Evolutionary conservation across 1,140 invertebrate genomes (phyloP).

Genomic region (Temnothorax longispinosus): DNA sequence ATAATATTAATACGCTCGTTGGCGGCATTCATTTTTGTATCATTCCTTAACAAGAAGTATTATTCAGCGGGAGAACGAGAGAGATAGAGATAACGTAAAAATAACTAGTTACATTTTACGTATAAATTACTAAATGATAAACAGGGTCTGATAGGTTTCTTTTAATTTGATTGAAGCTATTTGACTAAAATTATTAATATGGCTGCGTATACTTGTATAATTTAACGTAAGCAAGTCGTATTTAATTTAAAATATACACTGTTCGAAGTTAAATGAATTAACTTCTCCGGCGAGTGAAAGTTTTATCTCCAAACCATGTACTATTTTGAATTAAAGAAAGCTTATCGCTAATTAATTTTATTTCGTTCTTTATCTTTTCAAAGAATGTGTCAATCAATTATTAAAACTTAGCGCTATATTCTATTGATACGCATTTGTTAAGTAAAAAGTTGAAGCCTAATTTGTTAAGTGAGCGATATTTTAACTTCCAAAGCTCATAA

Average conservation of each 20-base stretch:
- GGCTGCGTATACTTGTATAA: neutral
- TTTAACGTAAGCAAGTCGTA: neutral
- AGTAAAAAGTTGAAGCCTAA: conserved; percentile 22
- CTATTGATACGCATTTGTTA: conserved; percentile 13
- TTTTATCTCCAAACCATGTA: neutral
- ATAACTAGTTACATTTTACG: conserved; percentile 13
- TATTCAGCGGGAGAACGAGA: conserved; percentile 4
- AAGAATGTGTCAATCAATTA: neutral
- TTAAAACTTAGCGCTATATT: neutral
- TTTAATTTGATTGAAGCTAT: conserved; percentile 10
- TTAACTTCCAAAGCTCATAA: conserved; percentile 23
- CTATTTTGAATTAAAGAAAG: neutral
- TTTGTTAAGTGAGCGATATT: conserved; percentile 21
- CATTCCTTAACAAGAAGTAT: conserved; percentile 41
- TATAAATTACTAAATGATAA: conserved; percentile 27
- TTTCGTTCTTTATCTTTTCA: neutral
- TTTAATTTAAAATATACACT: neutral
- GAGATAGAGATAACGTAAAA: conserved; percentile 33
- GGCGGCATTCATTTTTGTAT: conserved; percentile 34
- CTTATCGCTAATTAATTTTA: neutral
- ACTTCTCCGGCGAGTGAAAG: neutral
- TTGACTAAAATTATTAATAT: neutral
- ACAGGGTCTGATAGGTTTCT: conserved; percentile 36
- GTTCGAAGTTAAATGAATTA: conserved; percentile 3
- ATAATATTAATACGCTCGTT: conserved; percentile 49